Evolutionary conservation across 2,113 vertebrate genomes (phyloP).

Genomic region (Aramus guarauna): DNA sequence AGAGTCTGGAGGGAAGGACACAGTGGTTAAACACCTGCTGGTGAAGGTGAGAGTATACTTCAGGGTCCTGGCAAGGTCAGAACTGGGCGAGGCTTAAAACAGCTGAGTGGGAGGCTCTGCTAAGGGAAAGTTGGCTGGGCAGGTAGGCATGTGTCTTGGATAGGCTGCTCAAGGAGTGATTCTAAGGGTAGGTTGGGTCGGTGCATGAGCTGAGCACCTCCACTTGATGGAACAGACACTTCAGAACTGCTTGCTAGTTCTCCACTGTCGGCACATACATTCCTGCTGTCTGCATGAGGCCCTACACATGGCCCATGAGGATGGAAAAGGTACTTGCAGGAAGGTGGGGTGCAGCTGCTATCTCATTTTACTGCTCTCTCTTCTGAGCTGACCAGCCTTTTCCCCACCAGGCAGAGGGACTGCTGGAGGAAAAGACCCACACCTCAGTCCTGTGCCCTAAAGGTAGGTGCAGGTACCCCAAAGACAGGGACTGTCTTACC

Average conservation of each 20-base stretch:
- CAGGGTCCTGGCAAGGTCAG: fast-evolving
- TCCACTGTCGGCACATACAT: too few relatives aligned
- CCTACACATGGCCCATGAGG: not conserved
- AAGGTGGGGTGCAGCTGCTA: not conserved
- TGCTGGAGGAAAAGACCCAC: conserved; percentile 52
- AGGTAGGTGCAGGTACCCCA: conserved; percentile 3
- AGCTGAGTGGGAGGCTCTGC: not conserved
- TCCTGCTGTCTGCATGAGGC: not conserved
- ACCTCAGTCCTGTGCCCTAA: conserved; percentile 56
- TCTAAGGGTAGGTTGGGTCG: not conserved
- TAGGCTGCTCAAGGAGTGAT: not conserved
- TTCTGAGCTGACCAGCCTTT: not conserved
- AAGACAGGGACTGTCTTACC: not conserved
- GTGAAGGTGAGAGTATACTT: conserved; percentile 75
- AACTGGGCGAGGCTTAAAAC: not conserved
- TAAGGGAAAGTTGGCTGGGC: not conserved
- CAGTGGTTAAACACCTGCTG: conserved; percentile 71
- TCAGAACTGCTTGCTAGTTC: not conserved
- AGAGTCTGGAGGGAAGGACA: conserved; percentile 70
- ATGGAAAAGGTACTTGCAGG: not conserved
- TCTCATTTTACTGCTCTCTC: not conserved
- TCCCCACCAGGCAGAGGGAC: conserved; percentile 46
- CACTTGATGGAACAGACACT: not conserved
- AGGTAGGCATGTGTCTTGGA: not conserved
- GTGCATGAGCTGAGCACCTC: not conserved